phyloP scores from a whole-genome alignment of 2,113 vertebrate species.

The Mobula birostris region DNA sequence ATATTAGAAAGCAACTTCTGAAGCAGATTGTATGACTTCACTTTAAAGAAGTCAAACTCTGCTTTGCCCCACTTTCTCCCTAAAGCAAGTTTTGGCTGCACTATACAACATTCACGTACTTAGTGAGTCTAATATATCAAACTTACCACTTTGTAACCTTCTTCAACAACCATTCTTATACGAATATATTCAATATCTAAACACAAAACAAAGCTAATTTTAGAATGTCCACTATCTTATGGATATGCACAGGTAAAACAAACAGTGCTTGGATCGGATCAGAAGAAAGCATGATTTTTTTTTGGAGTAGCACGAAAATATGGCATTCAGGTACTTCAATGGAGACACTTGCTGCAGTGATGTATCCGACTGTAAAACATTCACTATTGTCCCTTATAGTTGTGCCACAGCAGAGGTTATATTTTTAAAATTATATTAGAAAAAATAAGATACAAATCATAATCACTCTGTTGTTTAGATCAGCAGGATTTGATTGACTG shows the following conservation, averaged over 20 bases:
- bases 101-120: neutral
- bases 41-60: neutral
- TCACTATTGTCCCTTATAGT: neutral
- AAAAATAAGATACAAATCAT: too few species aligned
- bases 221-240: neutral
- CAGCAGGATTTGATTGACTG: neutral
- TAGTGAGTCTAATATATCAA: slow-evolving; percentile 33
- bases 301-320: neutral
- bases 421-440: too few species aligned
- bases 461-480: neutral
- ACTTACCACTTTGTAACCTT: slow-evolving; percentile 78
- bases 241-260: neutral
- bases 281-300: neutral
- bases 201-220: slow-evolving; percentile 40
- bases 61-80: neutral
- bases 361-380: neutral
- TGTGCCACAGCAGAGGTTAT: neutral
- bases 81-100: neutral
- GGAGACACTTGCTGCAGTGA: neutral
- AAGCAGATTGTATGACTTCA: neutral
- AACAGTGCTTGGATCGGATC: neutral
- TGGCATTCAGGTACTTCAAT: neutral
- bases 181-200: slow-evolving; percentile 82
- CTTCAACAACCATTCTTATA: slow-evolving; percentile 63
- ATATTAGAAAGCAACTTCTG: neutral